Conservation (phyloP, 2,888 invertebrate species). For the Eugnorisma glareosa region DNA sequence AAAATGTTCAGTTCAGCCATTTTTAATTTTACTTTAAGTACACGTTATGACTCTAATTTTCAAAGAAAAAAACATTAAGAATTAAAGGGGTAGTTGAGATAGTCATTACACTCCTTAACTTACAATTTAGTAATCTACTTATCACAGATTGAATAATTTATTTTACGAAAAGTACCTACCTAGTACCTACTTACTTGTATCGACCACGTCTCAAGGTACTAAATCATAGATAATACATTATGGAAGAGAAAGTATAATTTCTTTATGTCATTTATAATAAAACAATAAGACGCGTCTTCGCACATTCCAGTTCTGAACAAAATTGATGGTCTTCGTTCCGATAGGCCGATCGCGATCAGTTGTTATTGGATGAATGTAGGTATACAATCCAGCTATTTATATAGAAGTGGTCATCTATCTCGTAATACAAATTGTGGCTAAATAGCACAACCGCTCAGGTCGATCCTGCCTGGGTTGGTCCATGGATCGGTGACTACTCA, state of each 20-base stretch:
- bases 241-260: conserved; percentile 55
- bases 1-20: not conserved
- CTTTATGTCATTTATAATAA: conserved; percentile 40
- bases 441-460: too few relatives aligned
- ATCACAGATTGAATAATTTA: not conserved
- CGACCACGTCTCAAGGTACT: conserved; percentile 4
- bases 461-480: too few relatives aligned
- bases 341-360: conserved; percentile 43
- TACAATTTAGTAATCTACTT: not conserved
- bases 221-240: conserved; percentile 36
- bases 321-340: conserved; percentile 45
- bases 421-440: too few relatives aligned
- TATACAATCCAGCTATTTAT: conserved; percentile 16
- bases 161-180: not conserved
- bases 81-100: not conserved
- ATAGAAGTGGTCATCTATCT: not conserved
- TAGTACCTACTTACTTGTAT: not conserved
- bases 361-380: conserved; percentile 4
- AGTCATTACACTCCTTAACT: not conserved
- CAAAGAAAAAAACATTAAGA: too few relatives aligned
- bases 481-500: too few relatives aligned
- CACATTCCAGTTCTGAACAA: conserved; percentile 42
- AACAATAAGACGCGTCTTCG: conserved; percentile 54
- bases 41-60: too few relatives aligned
- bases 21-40: not conserved